A percentile compares a stretch with the other conserved stretches of the same genome.
Conservation (phyloP, 2,888 invertebrate species). For the Phengaris arion region DNA sequence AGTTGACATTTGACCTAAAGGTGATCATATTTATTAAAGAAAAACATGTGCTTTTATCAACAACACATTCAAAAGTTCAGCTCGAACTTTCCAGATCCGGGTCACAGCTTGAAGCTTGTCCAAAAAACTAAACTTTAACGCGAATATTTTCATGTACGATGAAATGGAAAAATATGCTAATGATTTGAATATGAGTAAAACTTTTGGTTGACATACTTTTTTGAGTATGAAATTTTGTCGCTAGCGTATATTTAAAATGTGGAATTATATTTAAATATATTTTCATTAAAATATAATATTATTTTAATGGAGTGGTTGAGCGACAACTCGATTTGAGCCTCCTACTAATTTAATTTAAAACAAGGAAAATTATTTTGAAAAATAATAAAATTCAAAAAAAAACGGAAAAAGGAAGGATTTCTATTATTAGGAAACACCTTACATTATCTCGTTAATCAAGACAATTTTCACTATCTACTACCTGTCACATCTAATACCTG, state of each 20-base stretch:
- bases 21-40: constrained; percentile 10
- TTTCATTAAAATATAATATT: not conserved
- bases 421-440: too few relatives aligned
- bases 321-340: not conserved
- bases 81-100: constrained; percentile 1
- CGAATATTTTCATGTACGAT: not conserved
- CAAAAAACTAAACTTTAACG: not conserved
- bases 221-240: not conserved
- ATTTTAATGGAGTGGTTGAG: not conserved
- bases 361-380: too few relatives aligned
- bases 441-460: too few relatives aligned
- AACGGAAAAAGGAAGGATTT: too few relatives aligned
- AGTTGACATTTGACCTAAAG: not conserved
- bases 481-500: too few relatives aligned
- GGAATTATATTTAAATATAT: not conserved
- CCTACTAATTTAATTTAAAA: not conserved
- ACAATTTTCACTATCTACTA: too few relatives aligned
- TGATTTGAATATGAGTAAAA: constrained; percentile 8
- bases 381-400: too few relatives aligned
- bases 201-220: constrained; percentile 1
- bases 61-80: constrained; percentile 3
- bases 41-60: not conserved
- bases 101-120: constrained; percentile 10
- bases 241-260: not conserved
- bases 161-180: constrained; percentile 11